Conservation (phyloP, 1,140 invertebrate genomes). For the Pseudomyrmex pallidus region DNA sequence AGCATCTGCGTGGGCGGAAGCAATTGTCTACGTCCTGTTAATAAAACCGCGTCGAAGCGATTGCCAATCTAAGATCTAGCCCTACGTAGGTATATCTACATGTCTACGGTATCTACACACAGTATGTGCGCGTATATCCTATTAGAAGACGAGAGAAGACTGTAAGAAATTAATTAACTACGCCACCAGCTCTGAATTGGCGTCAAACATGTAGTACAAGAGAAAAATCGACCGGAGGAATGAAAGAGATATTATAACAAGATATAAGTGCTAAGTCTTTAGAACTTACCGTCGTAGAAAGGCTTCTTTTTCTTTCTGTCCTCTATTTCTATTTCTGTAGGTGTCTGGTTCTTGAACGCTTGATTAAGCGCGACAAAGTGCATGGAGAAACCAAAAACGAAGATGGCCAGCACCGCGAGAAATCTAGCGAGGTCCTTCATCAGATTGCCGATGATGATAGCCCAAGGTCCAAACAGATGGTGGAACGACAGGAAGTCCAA, state of each 20-base stretch:
- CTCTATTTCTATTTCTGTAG: constrained; percentile 85
- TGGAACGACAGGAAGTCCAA: constrained; percentile 99
- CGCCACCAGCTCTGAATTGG: constrained; percentile 39
- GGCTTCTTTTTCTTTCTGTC: constrained; percentile 75
- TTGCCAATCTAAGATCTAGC: constrained; percentile 59
- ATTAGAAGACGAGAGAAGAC: constrained; percentile 5
- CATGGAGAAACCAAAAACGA: constrained; percentile 99
- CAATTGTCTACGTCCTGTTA: constrained; percentile 48
- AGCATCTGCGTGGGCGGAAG: constrained; percentile 47
- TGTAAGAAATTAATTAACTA: constrained; percentile 56
- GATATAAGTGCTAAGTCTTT: background rate
- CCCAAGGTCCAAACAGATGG: constrained; percentile 99
- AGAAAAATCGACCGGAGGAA: constrained; percentile 12
- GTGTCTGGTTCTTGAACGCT: constrained; percentile 89
- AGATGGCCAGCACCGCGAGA: constrained; percentile 98
- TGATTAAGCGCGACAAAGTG: constrained; percentile 98
- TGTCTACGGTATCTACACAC: constrained; percentile 53
- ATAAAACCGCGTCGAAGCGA: constrained; percentile 54
- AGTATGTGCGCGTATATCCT: constrained; percentile 43
- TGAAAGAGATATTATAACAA: background rate
- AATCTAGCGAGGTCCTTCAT: constrained; percentile 97
- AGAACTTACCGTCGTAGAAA: constrained; percentile 90
- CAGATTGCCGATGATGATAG: constrained; percentile 95
- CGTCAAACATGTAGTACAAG: constrained; percentile 16
- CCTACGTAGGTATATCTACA: constrained; percentile 53